phyloP scores from a whole-genome alignment of 2,888 invertebrate species.

The Zygaena filipendulae region DNA sequence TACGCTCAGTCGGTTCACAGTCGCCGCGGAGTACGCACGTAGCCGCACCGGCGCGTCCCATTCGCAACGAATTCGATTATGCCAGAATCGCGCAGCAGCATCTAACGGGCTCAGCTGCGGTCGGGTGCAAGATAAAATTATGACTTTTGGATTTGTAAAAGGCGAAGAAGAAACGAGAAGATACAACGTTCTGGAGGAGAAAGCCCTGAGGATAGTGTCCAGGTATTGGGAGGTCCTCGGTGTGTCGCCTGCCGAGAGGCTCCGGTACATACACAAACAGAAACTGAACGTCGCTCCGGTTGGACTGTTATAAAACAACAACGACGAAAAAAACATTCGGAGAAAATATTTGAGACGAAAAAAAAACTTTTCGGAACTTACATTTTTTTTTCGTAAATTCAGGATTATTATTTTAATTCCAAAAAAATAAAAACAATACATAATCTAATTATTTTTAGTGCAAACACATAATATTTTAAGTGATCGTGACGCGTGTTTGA shows the following conservation, averaged over 20 bases:
- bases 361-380: too few species aligned
- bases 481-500: too few species aligned
- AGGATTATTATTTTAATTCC: too few species aligned
- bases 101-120: slow-evolving; percentile 45
- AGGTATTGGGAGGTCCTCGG: slow-evolving; percentile 60
- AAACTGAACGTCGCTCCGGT: slow-evolving; percentile 37
- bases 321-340: slow-evolving; percentile 15
- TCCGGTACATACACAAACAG: slow-evolving; percentile 42
- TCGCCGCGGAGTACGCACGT: slow-evolving; percentile 56
- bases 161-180: slow-evolving; percentile 57
- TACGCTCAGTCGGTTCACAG: slow-evolving; percentile 68
- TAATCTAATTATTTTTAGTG: too few species aligned
- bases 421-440: too few species aligned
- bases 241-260: slow-evolving; percentile 51
- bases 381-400: too few species aligned
- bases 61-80: slow-evolving; percentile 39
- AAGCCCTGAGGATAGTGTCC: slow-evolving; percentile 60
- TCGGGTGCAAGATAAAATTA: slow-evolving; percentile 61
- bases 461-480: too few species aligned
- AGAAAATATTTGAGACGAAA: too few species aligned
- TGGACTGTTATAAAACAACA: slow-evolving; percentile 42
- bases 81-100: slow-evolving; percentile 57
- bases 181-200: slow-evolving; percentile 53
- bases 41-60: slow-evolving; percentile 50
- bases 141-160: slow-evolving; percentile 64